phyloP scores from a whole-genome alignment of 2,113 vertebrate genomes.

The Rhipidura dahli region DNA sequence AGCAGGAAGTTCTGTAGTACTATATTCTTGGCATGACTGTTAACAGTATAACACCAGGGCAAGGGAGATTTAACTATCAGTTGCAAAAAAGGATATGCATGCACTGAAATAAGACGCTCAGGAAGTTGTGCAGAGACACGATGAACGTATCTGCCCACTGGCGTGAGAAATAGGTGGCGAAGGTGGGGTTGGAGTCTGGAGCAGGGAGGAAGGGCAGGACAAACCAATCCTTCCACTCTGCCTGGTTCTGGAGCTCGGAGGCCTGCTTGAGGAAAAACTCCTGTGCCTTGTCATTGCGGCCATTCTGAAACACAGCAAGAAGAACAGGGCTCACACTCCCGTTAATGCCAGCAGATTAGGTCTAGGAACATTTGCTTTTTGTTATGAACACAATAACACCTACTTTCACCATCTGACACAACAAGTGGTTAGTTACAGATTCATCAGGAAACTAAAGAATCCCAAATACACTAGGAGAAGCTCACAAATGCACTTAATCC shows the following conservation, averaged over 20 bases:
- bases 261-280: constrained; percentile 96
- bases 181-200: constrained; percentile 89
- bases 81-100: constrained; percentile 92
- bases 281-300: constrained; percentile 87
- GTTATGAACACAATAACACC: not conserved
- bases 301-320: constrained; percentile 72
- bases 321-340: not conserved
- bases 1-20: not conserved
- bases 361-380: not conserved
- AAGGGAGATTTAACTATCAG: not conserved
- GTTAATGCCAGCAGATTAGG: not conserved
- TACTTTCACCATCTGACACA: not conserved
- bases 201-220: constrained; percentile 86
- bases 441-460: not conserved
- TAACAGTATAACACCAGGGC: not conserved
- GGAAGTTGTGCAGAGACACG: constrained; percentile 96
- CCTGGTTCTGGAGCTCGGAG: constrained; percentile 88
- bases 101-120: constrained; percentile 95
- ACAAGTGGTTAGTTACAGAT: not conserved
- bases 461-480: not conserved
- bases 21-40: not conserved
- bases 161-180: constrained; percentile 91
- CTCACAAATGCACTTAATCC: not conserved
- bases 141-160: constrained; percentile 97
- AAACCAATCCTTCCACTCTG: constrained; percentile 97